Evolutionary conservation across 1,140 invertebrate genomes (phyloP), one percentile per base, ranked within the genome.

Genomic region (Cheumatopsyche charites): DNA sequence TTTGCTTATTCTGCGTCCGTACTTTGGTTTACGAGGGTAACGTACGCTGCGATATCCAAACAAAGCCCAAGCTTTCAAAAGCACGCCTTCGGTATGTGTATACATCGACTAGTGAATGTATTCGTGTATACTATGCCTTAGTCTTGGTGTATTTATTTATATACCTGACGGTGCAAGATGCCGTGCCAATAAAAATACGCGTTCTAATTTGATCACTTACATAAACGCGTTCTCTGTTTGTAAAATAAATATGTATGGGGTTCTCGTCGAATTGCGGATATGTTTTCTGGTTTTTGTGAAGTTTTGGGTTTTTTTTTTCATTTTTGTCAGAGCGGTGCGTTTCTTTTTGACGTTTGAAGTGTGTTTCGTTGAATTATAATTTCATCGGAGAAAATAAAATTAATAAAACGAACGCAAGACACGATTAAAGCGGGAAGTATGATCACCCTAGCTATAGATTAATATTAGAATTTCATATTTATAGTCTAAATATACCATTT

Each of bases 21-120:
- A 58, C 70, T 71, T 55, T 61, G 61, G 43, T 74, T 74, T 74
- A 74, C 73, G 73, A 74, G 52, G 43, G 67, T 67, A 71, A 61
- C 69, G 67, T 42, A 68, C 73, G 65, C 62, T 63, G 73, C 73
- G 73, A 71, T 71, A 74, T 68, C 69, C 70, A 74, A 74, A 74
- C 73, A 74, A 74, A 63, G 62, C 61, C 62, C 62, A 41, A 69
- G 47, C 45, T 67, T 70, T 62, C 41, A 42, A 70, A n/a, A n/a
- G n/a, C n/a, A n/a, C n/a, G 63, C 42, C 25, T 25, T 15, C 11
- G 26, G 41, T 15, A 25, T n/a, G 7, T 62, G 43, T 55, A 7
- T 62, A 25, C n/a, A 13, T 55, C 17, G n/a, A n/a, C 15, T 11
- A 6, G 41, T 41, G 25, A 12, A 23, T 29, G 26, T 9, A 62